These are phyloP conservation scores for Thumatha senex DNA, from an alignment of 2,888 invertebrate species.

Conservation along the genomic window DNA sequence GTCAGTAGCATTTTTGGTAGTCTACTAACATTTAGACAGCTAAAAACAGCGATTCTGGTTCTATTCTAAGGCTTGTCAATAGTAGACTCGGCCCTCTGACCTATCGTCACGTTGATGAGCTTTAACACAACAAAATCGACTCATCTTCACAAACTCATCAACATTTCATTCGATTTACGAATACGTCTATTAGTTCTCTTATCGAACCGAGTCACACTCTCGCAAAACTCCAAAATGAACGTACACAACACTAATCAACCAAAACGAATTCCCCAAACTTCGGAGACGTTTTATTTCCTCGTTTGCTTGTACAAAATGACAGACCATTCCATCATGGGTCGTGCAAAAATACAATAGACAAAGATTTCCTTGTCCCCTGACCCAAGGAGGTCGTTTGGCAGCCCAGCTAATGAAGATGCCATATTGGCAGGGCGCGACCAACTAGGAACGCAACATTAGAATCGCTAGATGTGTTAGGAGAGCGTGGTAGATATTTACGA, in stretches of 20 bases:
- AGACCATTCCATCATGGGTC: conserved; percentile 61
- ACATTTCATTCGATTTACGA: not conserved
- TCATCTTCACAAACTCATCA: not conserved
- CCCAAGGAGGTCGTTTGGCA: conserved; percentile 60
- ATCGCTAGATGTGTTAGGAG: conserved; percentile 28
- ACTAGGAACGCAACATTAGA: conserved; percentile 30
- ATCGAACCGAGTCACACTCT: not conserved
- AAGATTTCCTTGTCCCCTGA: conserved; percentile 58
- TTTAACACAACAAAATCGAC: not conserved
- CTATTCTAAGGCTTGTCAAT: too few relatives aligned
- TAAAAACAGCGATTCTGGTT: too few relatives aligned
- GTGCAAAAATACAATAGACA: conserved; percentile 54
- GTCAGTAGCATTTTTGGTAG: too few relatives aligned
- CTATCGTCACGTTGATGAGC: too few relatives aligned
- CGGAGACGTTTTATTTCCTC: conserved; percentile 52
- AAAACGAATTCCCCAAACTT: conserved; percentile 36
- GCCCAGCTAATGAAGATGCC: conserved; percentile 72
- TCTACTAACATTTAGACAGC: too few relatives aligned
- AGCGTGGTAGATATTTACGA: not conserved
- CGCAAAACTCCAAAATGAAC: conserved; percentile 8
- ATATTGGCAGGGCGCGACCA: conserved; percentile 73
- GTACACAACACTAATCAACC: conserved; percentile 34
- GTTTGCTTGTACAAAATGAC: conserved; percentile 63
- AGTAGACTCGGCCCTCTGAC: too few relatives aligned
- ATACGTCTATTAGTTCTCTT: not conserved